Percentiles rank a stretch among this genome's conserved stretches.
phyloP scores from a whole-genome alignment of 2,888 invertebrate species.

The Mylabris sibirica region DNA sequence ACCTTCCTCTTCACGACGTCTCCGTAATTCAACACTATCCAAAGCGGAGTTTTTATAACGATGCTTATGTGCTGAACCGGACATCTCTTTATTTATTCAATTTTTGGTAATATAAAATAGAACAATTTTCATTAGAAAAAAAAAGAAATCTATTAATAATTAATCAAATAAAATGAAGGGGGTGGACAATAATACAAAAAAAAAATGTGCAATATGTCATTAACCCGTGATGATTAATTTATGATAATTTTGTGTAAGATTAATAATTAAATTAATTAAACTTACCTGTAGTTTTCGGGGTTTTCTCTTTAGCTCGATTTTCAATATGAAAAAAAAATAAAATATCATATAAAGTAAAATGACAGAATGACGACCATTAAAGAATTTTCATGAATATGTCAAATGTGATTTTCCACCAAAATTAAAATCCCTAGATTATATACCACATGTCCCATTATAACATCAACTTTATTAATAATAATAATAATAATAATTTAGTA shows the following conservation, averaged over 20 bases:
- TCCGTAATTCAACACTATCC: constrained; percentile 89
- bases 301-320: not conserved
- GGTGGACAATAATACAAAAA: too few relatives aligned
- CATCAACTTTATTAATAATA: too few relatives aligned
- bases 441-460: not conserved
- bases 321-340: not conserved
- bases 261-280: not conserved
- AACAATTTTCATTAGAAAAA: constrained; percentile 41
- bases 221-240: too few relatives aligned
- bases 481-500: too few relatives aligned
- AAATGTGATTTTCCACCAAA: not conserved
- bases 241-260: too few relatives aligned
- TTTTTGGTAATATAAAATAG: not conserved
- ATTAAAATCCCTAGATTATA: not conserved
- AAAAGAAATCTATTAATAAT: not conserved
- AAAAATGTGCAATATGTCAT: not conserved
- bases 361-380: not conserved
- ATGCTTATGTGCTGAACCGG: constrained; percentile 82
- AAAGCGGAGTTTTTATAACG: constrained; percentile 94
- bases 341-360: not conserved
- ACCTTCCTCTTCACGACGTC: constrained; percentile 94
- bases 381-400: not conserved
- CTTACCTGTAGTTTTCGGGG: not conserved
- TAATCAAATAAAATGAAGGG: too few relatives aligned
- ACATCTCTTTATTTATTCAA: constrained; percentile 72